Conservation (phyloP, 2,797 vertebrate genomes). For the Eulemur coronatus region DNA sequence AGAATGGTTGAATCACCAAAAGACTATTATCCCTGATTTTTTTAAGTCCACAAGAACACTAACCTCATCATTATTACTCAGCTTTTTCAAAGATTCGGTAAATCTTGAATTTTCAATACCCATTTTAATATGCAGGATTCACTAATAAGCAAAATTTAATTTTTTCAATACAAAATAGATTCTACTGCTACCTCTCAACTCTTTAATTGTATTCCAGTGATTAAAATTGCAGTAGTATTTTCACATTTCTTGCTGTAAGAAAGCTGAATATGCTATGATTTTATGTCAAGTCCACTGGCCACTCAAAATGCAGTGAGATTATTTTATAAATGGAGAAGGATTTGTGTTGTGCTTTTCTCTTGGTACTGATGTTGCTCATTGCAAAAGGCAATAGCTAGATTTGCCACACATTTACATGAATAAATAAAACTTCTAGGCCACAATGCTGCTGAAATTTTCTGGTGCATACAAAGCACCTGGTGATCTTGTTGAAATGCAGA, state of each 20-base stretch:
- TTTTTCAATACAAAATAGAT: conserved; percentile 41
- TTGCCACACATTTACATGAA: not conserved
- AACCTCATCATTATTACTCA: conserved; percentile 55
- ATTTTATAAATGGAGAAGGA: not conserved
- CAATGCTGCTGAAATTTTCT: not conserved
- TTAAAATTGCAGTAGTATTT: conserved; percentile 24
- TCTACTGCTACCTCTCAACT: not conserved
- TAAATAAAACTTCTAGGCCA: not conserved
- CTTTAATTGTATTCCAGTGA: conserved; percentile 46
- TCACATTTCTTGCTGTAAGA: not conserved
- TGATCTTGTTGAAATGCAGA: not conserved
- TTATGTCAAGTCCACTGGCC: not conserved
- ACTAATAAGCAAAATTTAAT: conserved; percentile 57
- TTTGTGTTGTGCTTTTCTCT: not conserved
- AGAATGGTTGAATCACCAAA: conserved; percentile 61
- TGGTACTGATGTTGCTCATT: not conserved
- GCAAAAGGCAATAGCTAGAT: not conserved
- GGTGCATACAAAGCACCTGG: not conserved
- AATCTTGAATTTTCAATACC: conserved; percentile 26
- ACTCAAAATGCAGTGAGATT: conserved; percentile 7
- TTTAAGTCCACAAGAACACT: conserved; percentile 33
- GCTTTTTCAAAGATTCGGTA: conserved; percentile 49
- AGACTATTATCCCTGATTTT: conserved; percentile 42
- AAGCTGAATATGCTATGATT: not conserved
- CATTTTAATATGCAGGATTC: conserved; percentile 37